Percentiles rank a stretch among this genome's conserved stretches.
phyloP scores from a whole-genome alignment of 2,888 invertebrate genomes.

The Tetramorium bicarinatum region DNA sequence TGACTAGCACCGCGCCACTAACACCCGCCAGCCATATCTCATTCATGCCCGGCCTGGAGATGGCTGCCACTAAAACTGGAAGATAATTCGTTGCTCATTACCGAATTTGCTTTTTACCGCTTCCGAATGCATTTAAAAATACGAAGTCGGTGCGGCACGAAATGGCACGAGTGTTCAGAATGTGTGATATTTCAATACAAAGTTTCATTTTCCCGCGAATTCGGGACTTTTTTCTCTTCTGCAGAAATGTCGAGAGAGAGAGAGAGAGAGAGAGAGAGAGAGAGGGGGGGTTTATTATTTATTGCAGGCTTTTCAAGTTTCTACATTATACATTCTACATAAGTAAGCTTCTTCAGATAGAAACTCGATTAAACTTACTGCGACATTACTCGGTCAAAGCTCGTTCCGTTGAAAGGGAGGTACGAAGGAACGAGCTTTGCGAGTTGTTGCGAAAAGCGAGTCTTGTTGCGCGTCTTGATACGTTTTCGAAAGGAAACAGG shows the following conservation, averaged over 20 bases:
- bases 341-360: constrained; percentile 21
- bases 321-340: background rate
- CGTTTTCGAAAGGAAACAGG: constrained; percentile 28
- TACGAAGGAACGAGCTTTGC: background rate
- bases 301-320: background rate
- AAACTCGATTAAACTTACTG: constrained; percentile 20
- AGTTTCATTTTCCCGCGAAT: background rate
- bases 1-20: constrained; percentile 93
- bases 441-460: background rate
- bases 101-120: background rate
- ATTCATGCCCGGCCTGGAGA: constrained; percentile 94
- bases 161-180: background rate
- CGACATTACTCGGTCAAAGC: constrained; percentile 15
- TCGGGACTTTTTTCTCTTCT: background rate
- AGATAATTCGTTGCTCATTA: constrained; percentile 49
- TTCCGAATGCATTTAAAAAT: background rate
- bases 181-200: background rate
- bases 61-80: constrained; percentile 91
- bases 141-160: background rate
- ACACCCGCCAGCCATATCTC: constrained; percentile 95
- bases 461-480: background rate
- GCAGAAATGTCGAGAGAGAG: background rate
- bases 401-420: background rate
- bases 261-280: background rate
- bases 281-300: background rate